Conservation (phyloP, 2,888 invertebrate species). For the Amphipyra berbera region DNA sequence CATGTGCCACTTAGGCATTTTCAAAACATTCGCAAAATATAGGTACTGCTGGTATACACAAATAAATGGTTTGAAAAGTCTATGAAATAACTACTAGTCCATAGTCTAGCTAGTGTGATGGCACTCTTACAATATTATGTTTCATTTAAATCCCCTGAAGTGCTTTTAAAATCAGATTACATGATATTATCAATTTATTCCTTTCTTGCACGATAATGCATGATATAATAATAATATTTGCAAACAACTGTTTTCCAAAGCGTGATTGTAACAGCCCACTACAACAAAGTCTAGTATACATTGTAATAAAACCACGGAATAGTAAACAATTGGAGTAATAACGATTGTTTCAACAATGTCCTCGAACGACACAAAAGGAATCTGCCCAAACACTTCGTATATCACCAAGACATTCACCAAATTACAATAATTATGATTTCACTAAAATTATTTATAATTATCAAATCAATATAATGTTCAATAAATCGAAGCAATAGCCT, state of each 20-base stretch:
- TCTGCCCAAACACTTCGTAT: neutral
- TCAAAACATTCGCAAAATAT: too few relatives aligned
- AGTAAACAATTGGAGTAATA: constrained; percentile 2
- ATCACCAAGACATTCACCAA: neutral
- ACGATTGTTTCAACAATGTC: neutral
- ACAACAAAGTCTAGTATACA: constrained; percentile 8
- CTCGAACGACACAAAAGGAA: neutral
- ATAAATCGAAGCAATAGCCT: constrained; percentile 17
- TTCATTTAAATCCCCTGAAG: neutral
- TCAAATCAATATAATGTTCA: constrained; percentile 12
- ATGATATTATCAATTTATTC: constrained; percentile 49
- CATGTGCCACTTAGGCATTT: too few relatives aligned
- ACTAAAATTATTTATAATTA: constrained; percentile 17
- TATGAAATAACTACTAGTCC: too few relatives aligned
- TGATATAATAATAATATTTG: constrained; percentile 35
- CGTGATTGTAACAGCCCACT: constrained; percentile 51
- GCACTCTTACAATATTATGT: neutral
- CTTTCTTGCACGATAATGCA: constrained; percentile 42
- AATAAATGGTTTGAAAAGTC: too few relatives aligned
- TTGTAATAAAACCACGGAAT: constrained; percentile 18
- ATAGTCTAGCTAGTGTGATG: neutral
- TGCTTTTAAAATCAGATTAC: constrained; percentile 23
- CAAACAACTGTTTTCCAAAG: constrained; percentile 33
- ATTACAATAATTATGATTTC: constrained; percentile 13
- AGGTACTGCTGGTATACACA: too few relatives aligned